Percentiles rank a stretch among this genome's conserved stretches.
Evolutionary conservation across 2,797 vertebrate species (phyloP).

Genomic region (Aplochiton taeniatus): DNA sequence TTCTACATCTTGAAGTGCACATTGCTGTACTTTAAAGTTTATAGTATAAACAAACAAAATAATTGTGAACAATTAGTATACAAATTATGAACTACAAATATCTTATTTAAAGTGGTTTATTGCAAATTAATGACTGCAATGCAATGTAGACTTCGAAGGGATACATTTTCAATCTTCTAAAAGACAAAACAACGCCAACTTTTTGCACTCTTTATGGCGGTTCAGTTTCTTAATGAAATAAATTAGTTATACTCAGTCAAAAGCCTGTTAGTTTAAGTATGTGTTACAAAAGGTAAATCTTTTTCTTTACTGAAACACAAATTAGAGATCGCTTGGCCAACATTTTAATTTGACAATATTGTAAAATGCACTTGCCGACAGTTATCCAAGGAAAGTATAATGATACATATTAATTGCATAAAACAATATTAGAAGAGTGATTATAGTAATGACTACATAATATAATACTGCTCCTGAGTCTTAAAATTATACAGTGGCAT

Average conservation of each 20-base stretch:
- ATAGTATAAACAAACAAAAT: not conserved
- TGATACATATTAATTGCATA: no score
- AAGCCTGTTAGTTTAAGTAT: slow-evolving; percentile 39
- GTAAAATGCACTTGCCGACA: not conserved
- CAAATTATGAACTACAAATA: not conserved
- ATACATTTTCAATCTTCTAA: slow-evolving; percentile 13
- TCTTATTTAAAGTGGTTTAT: slow-evolving; percentile 35
- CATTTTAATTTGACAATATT: slow-evolving; percentile 22
- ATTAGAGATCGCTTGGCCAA: slow-evolving; percentile 22
- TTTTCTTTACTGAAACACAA: slow-evolving; percentile 36
- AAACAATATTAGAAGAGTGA: no score
- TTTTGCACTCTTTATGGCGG: slow-evolving; percentile 13
- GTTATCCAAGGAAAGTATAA: no score
- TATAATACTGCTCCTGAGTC: slow-evolving; percentile 74
- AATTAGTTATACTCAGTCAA: slow-evolving; percentile 38
- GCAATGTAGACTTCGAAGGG: slow-evolving; percentile 24
- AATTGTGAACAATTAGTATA: not conserved
- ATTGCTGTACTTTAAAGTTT: not conserved
- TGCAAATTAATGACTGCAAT: slow-evolving; percentile 46
- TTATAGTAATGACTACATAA: slow-evolving; percentile 37
- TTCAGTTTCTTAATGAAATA: slow-evolving; percentile 48
- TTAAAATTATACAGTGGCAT: slow-evolving; percentile 55
- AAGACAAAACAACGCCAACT: slow-evolving; percentile 8
- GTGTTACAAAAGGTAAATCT: slow-evolving; percentile 43
- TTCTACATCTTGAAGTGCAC: not conserved